Percentiles rank a stretch among this genome's conserved stretches.
Conservation (phyloP, 2,113 vertebrate species). For the Ptilorrhoa leucosticta region DNA sequence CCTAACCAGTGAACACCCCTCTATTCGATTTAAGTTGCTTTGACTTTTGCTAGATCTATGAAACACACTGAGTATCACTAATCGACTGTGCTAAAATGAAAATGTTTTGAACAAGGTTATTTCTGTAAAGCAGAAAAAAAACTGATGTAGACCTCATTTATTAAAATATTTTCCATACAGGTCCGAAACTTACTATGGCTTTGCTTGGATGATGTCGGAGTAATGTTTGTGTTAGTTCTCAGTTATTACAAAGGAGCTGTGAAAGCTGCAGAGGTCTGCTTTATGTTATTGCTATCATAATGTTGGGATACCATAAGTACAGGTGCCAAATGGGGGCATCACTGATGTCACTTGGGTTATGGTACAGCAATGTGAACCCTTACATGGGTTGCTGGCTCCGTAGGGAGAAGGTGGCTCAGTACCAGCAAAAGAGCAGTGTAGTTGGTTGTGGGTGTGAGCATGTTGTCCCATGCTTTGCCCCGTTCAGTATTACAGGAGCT, state of each 20-base stretch:
- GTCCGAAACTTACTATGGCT: background rate
- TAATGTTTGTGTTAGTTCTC: background rate
- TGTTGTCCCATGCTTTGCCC: background rate
- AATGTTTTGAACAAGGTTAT: background rate
- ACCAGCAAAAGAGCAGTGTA: background rate
- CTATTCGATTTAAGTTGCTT: background rate
- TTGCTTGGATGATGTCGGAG: background rate
- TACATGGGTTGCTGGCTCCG: fast-evolving
- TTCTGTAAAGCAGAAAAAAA: background rate
- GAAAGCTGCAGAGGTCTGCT: background rate
- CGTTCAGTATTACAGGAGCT: fast-evolving
- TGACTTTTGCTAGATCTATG: background rate
- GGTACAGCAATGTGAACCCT: fast-evolving
- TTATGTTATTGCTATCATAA: background rate
- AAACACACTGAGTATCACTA: background rate
- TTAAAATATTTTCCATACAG: background rate
- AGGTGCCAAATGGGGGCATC: background rate
- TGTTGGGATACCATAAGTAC: background rate
- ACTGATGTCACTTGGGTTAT: fast-evolving
- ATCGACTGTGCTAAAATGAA: background rate
- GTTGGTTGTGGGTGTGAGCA: background rate
- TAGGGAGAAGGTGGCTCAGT: background rate
- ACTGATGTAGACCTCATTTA: background rate
- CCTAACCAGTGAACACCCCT: background rate
- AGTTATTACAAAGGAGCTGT: background rate